Percentiles rank a stretch among this genome's conserved stretches.
These are phyloP conservation scores for Antechinus flavipes DNA, from an alignment of 2,113 vertebrate genomes.

Conservation along the genomic window DNA sequence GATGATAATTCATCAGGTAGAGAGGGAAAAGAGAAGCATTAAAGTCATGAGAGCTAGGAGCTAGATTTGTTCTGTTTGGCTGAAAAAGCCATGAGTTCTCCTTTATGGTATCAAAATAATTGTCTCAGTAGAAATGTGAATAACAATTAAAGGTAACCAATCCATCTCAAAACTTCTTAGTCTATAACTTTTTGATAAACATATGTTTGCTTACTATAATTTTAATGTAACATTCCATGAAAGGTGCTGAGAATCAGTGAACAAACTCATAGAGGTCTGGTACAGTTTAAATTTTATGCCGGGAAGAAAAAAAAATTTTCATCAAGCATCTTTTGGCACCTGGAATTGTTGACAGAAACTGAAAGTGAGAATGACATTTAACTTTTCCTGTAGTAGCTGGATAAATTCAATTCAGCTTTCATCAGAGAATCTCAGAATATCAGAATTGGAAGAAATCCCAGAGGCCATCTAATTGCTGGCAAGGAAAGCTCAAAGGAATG, in stretches of 20 bases:
- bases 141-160: conserved; percentile 8
- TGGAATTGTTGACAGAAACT: conserved; percentile 21
- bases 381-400: conserved; percentile 22
- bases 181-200: conserved; percentile 21
- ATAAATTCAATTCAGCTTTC: conserved; percentile 44
- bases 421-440: background rate
- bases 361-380: conserved; percentile 38
- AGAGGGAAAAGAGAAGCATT: background rate
- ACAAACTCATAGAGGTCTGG: conserved; percentile 24
- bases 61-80: background rate
- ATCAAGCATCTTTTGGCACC: conserved; percentile 24
- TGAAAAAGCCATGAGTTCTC: background rate
- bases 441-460: background rate
- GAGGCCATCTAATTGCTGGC: background rate
- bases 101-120: background rate
- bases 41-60: background rate
- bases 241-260: conserved; percentile 51
- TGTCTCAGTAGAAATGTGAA: background rate
- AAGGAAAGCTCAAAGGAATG: conserved; percentile 18
- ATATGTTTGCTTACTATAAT: conserved; percentile 16
- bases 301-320: conserved; percentile 8
- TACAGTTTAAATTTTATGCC: background rate
- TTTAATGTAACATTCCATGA: background rate
- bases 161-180: conserved; percentile 48
- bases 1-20: conserved; percentile 11